Percentiles rank a stretch among this genome's conserved stretches.
phyloP scores from a whole-genome alignment of 2,797 vertebrate species.

The Spondyliosoma cantharus region DNA sequence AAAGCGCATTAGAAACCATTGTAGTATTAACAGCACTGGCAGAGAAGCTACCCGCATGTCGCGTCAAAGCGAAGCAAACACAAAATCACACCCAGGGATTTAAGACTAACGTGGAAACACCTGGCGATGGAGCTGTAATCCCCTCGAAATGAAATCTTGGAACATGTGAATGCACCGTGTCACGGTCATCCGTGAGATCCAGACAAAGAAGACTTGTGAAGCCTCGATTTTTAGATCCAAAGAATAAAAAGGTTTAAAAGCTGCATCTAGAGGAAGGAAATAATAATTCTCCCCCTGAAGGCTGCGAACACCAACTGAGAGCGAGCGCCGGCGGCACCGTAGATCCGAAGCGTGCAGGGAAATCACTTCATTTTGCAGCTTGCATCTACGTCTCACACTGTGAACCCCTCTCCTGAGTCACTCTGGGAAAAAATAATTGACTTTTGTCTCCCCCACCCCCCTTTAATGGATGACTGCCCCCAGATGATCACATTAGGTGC shows the following conservation, averaged over 20 bases:
- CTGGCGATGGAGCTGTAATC: constrained; percentile 48
- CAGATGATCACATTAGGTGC: constrained; percentile 67
- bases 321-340: constrained; percentile 7
- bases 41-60: constrained; percentile 9
- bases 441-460: constrained; percentile 48
- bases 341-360: constrained; percentile 34
- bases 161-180: constrained; percentile 4
- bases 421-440: constrained; percentile 56
- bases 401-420: constrained; percentile 50
- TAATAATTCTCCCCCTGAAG: constrained; percentile 10
- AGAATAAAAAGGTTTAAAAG: constrained; percentile 15
- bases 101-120: constrained; percentile 35
- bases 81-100: constrained; percentile 42
- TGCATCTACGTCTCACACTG: constrained; percentile 42
- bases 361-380: constrained; percentile 48
- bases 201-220: neutral
- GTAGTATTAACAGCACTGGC: neutral
- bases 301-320: constrained; percentile 36
- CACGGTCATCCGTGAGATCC: constrained; percentile 11
- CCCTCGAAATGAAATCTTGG: constrained; percentile 51
- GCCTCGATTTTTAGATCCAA: constrained; percentile 4
- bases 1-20: neutral
- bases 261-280: constrained; percentile 4
- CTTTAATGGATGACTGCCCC: constrained; percentile 67
- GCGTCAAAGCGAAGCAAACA: constrained; percentile 20